These are phyloP conservation scores for Diaphora mendica DNA, from an alignment of 2,888 invertebrate species.

Conservation along the genomic window DNA sequence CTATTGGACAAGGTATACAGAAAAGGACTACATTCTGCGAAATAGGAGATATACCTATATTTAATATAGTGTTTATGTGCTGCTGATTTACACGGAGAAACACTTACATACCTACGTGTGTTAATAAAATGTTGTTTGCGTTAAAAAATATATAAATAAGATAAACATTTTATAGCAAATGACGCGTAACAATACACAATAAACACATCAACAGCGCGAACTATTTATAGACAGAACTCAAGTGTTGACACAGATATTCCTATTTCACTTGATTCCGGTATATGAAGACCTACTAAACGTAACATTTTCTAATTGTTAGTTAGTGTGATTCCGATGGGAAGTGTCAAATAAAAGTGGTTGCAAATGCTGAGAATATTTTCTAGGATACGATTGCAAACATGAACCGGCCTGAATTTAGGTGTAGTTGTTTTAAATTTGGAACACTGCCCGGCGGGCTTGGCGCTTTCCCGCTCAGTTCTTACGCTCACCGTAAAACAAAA, in stretches of 20 bases:
- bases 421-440: slow-evolving; percentile 82
- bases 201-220: slow-evolving; percentile 15
- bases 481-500: slow-evolving; percentile 65
- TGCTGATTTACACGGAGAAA: background rate
- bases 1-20: background rate
- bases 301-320: slow-evolving; percentile 17
- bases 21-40: background rate
- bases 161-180: slow-evolving; percentile 14
- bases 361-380: slow-evolving; percentile 56
- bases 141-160: background rate
- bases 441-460: slow-evolving; percentile 76
- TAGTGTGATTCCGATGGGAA: slow-evolving; percentile 19
- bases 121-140: background rate
- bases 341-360: slow-evolving; percentile 57
- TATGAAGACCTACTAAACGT: slow-evolving; percentile 31
- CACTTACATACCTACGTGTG: background rate
- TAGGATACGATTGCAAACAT: slow-evolving; percentile 60
- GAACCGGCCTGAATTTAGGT: slow-evolving; percentile 70
- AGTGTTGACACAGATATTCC: slow-evolving; percentile 23
- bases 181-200: slow-evolving; percentile 19
- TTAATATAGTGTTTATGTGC: background rate
- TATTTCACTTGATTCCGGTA: slow-evolving; percentile 22
- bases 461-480: slow-evolving; percentile 69
- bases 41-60: background rate
- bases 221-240: slow-evolving; percentile 33